Base-by-base conservation (phyloP, 2,113 vertebrate species). In the Caloenas nicobarica region DNA sequence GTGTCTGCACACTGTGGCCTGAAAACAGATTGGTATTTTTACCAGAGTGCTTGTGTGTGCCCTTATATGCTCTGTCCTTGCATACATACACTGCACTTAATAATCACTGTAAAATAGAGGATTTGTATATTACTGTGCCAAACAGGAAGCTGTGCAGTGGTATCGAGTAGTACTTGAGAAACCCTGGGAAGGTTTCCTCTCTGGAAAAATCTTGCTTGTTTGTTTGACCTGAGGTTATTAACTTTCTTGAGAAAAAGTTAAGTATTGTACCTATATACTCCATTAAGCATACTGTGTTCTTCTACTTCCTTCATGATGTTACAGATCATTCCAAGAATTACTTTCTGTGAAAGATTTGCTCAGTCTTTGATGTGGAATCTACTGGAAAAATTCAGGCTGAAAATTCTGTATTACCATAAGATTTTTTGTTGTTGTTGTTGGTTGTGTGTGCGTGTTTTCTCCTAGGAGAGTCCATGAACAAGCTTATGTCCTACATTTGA, bases 321-420 rank as follows among this genome's bases (percentile, higher is more conserved):
- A 83, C 5, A 28, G 53, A 81, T 86, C 62, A 51, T 95, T 83
- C 64, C 34, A 86, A 82, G 12, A 77, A 65, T 81, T 87, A 70
- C 7, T 69, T 89, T 21, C 66, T 70, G 26, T 54, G 24, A 79
- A 82, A 56, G 38, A 51, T 64, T 22, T 79, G 6, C 22, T 77
- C 4, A 5, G 54, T n/a, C 51, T 94, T 84, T 96, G 40, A 26
- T 66, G 33, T 48, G 21, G 16, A 83, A 53, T 80, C 22, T 81
- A 36, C 54, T 91, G 80, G 83, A 94, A 81, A 87, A 94, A 94
- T 94, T 94, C 50, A 89, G 29, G 31, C 26, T 89, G 80, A 81
- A 95, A 93, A 66, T 79, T 88, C 53, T 76, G 25, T 92, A 68
- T 93, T 85, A 88, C 36, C 21, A 3, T 83, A 80, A 16, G 60